These are phyloP conservation scores for Trissoscelio sp. DNA, from an alignment of 2,888 invertebrate species.

Conservation along the genomic window DNA sequence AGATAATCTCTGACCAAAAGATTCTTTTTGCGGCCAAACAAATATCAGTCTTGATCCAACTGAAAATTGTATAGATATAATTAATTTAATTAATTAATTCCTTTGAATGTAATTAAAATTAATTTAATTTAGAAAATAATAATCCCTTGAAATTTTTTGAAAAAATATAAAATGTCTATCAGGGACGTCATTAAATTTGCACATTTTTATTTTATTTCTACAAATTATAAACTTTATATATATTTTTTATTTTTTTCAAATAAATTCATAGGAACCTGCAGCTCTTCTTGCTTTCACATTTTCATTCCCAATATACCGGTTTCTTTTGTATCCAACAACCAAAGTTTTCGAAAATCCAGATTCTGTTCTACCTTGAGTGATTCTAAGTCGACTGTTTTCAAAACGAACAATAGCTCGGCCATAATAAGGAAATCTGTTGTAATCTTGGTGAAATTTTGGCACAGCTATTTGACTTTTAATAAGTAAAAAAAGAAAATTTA, in stretches of 20 bases:
- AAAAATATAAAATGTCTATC: too few relatives aligned
- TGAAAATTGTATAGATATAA: slow-evolving; percentile 64
- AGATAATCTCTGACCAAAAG: slow-evolving; percentile 71
- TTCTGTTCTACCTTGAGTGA: slow-evolving; percentile 23
- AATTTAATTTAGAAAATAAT: too few relatives aligned
- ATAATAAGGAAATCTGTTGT: slow-evolving; percentile 35
- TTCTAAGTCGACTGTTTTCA: slow-evolving; percentile 43
- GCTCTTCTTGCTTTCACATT: slow-evolving; percentile 42
- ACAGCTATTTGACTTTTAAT: slow-evolving; percentile 18
- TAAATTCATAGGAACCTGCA: slow-evolving; percentile 57
- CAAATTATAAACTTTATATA: too few relatives aligned
- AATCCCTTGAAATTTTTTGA: too few relatives aligned
- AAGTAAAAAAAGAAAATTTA: too few relatives aligned
- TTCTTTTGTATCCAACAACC: slow-evolving; percentile 60
- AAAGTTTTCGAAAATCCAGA: slow-evolving; percentile 56
- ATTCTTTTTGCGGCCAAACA: slow-evolving; percentile 78
- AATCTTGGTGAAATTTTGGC: slow-evolving; percentile 32
- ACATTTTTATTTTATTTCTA: too few relatives aligned
- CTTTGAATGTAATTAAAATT: too few relatives aligned
- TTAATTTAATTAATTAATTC: too few relatives aligned
- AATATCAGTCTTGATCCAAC: slow-evolving; percentile 78
- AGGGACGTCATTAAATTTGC: too few relatives aligned
- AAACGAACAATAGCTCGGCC: slow-evolving; percentile 56
- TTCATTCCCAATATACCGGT: slow-evolving; percentile 12
- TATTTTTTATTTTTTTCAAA: too few relatives aligned